A percentile compares a stretch with the other conserved stretches of the same genome.
phyloP scores from a whole-genome alignment of 2,113 vertebrate species.

The Colistium nudipinnis region DNA sequence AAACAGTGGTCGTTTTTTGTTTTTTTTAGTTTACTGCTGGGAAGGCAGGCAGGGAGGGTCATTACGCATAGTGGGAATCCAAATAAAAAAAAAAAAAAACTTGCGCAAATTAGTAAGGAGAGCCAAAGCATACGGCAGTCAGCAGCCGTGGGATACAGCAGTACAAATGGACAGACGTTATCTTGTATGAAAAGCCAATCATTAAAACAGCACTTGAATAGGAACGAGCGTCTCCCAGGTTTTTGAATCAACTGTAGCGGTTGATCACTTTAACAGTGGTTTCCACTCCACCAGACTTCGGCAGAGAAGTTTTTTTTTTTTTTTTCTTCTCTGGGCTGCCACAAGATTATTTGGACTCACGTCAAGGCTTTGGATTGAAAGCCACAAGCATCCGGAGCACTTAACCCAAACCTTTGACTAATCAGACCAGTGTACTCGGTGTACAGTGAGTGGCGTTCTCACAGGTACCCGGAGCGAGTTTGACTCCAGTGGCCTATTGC shows the following conservation, averaged over 20 bases:
- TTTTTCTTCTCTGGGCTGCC: constrained; percentile 58
- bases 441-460: constrained; percentile 47
- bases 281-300: constrained; percentile 50
- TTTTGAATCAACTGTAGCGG: constrained; percentile 1
- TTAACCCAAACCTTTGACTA: constrained; percentile 62
- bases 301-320: constrained; percentile 54
- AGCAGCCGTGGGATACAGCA: too few species aligned
- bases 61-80: too few species aligned
- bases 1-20: background rate
- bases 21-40: too few species aligned
- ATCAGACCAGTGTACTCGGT: constrained; percentile 66
- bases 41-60: too few species aligned
- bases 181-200: background rate
- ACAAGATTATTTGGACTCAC: constrained; percentile 71
- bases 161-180: too few species aligned
- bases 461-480: constrained; percentile 58
- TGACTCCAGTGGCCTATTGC: constrained; percentile 37
- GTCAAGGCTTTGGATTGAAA: constrained; percentile 73
- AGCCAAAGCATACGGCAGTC: too few species aligned
- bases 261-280: constrained; percentile 58
- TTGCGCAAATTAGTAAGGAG: too few species aligned
- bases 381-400: constrained; percentile 64
- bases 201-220: background rate
- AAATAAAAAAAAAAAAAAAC: too few species aligned
- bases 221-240: background rate